Conservation (phyloP, 2,888 invertebrate genomes). For the Tenthredo amoena region DNA sequence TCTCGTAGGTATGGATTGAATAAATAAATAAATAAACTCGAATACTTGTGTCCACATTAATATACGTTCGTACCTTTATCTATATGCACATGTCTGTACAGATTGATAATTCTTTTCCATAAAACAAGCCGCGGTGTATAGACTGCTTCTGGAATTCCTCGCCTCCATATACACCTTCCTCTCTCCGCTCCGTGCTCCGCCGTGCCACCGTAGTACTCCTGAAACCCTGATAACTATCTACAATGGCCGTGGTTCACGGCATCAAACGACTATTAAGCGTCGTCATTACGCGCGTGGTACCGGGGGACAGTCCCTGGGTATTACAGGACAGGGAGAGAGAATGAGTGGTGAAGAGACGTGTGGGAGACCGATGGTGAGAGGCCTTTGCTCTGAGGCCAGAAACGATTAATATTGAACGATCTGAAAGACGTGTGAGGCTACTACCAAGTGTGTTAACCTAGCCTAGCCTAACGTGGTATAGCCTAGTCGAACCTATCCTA, state of each 20-base stretch:
- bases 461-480: background rate
- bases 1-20: background rate
- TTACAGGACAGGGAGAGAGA: conserved; percentile 37
- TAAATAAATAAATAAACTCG: background rate
- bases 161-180: conserved; percentile 28
- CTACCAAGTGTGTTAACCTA: conserved; percentile 64
- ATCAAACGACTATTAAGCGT: conserved; percentile 55
- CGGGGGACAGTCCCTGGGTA: conserved; percentile 56
- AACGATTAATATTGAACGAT: conserved; percentile 75
- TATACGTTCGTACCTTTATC: background rate
- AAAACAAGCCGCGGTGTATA: conserved; percentile 29
- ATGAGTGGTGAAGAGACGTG: conserved; percentile 50
- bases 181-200: background rate
- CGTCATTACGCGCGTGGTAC: conserved; percentile 54
- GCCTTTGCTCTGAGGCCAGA: conserved; percentile 66
- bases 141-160: conserved; percentile 46
- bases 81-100: background rate
- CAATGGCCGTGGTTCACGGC: conserved; percentile 53
- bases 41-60: background rate
- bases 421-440: conserved; percentile 68
- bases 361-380: conserved; percentile 54
- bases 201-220: conserved; percentile 41
- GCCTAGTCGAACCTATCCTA: conserved; percentile 21
- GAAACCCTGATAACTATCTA: conserved; percentile 53
- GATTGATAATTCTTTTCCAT: conserved; percentile 47